A percentile compares a stretch with the other conserved stretches of the same genome.
Conservation (phyloP, 2,797 vertebrate genomes). For the Gymnoscopelus braueri region DNA sequence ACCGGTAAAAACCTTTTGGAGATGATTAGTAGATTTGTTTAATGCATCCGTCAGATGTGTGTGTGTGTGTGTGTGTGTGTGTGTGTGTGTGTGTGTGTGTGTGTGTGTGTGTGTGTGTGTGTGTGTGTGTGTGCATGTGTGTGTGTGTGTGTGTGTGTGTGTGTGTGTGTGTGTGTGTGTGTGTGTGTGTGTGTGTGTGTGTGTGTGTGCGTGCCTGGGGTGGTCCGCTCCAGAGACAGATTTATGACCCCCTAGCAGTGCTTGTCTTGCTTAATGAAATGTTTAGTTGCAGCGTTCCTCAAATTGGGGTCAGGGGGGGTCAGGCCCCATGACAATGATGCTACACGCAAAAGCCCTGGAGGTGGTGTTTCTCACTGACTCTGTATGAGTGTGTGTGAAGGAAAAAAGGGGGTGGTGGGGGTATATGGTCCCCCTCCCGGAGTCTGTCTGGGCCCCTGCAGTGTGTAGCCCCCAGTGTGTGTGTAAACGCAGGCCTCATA, state of each 20-base stretch:
- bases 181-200: conserved; percentile 1
- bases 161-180: not conserved
- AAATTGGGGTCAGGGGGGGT: conserved; percentile 73
- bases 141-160: conserved; percentile 21
- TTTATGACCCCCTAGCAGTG: conserved; percentile 62
- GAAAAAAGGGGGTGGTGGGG: conserved; percentile 4
- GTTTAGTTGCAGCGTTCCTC: conserved; percentile 70
- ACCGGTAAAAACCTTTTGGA: conserved; percentile 54
- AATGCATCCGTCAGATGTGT: conserved; percentile 54
- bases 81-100: conserved; percentile 6
- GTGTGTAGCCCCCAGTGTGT: conserved; percentile 22
- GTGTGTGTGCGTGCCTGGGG: conserved; percentile 43
- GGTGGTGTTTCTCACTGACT: not conserved
- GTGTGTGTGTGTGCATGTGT: conserved; percentile 3
- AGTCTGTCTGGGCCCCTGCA: conserved; percentile 25
- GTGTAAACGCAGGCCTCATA: conserved; percentile 41
- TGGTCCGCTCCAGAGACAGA: conserved; percentile 69
- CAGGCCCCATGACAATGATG: conserved; percentile 50
- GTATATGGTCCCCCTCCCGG: conserved; percentile 13
- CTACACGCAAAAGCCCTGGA: conserved; percentile 47
- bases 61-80: conserved; percentile 2
- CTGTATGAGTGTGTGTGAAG: conserved; percentile 15
- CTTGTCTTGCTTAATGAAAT: conserved; percentile 75
- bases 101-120: not conserved
- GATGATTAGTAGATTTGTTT: conserved; percentile 69